A percentile compares a stretch with the other conserved stretches of the same genome.
These are phyloP conservation scores for Drosophila cognata DNA, from an alignment of 2,888 invertebrate genomes.

Conservation along the genomic window DNA sequence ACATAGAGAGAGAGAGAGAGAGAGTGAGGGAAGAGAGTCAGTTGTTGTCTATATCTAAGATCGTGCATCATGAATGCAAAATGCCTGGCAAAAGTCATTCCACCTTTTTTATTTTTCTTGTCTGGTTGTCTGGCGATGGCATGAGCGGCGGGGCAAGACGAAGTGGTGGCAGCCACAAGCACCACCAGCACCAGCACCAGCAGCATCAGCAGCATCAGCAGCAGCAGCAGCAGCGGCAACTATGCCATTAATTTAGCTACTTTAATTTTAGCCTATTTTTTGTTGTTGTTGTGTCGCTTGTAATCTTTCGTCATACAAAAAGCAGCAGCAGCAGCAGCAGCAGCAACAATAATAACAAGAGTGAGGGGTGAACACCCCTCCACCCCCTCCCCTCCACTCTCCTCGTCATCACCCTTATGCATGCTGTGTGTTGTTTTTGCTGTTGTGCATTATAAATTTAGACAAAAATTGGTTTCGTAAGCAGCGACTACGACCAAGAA, in stretches of 20 bases:
- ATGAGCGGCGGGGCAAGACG: neutral
- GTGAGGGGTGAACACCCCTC: conserved; percentile 17
- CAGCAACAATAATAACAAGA: conserved; percentile 31
- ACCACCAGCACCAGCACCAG: conserved; percentile 16
- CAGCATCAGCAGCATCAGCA: conserved; percentile 16
- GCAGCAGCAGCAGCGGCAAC: conserved; percentile 41
- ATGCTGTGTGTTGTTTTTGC: conserved; percentile 14
- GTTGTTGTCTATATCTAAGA: conserved; percentile 54
- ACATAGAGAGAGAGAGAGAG: neutral
- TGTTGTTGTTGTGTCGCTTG: conserved; percentile 57
- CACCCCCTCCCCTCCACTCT: neutral
- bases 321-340: conserved; percentile 18
- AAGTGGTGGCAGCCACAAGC: neutral
- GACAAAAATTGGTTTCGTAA: conserved; percentile 55
- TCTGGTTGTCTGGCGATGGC: conserved; percentile 20
- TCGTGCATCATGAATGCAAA: conserved; percentile 52
- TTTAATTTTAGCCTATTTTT: conserved; percentile 72
- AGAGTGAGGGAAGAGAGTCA: neutral
- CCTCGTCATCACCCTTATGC: neutral
- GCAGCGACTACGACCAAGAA: conserved; percentile 35
- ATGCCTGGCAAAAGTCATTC: conserved; percentile 59
- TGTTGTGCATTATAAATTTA: conserved; percentile 55
- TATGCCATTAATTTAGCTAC: conserved; percentile 71
- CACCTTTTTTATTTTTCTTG: conserved; percentile 41
- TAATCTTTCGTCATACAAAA: conserved; percentile 69